Percentiles rank a stretch among this genome's conserved stretches.
These are phyloP conservation scores for Megalurothrips usitatus DNA, from an alignment of 2,888 invertebrate genomes.

Conservation along the genomic window DNA sequence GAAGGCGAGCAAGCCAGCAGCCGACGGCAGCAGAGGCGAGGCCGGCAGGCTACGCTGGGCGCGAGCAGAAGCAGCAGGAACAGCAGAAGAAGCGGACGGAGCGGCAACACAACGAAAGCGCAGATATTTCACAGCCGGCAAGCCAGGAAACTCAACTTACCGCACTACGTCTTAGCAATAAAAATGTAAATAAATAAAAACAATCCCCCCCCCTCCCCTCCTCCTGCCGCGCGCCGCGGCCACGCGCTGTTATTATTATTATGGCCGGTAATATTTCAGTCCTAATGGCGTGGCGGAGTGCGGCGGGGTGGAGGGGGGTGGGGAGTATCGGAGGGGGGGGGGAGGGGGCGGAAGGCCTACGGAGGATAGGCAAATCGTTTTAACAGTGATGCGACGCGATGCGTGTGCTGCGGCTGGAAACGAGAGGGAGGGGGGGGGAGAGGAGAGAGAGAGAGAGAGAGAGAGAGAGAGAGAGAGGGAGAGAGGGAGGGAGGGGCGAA, in stretches of 20 bases:
- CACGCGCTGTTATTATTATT: slow-evolving; percentile 16
- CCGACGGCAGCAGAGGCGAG: too few species aligned
- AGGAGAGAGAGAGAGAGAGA: not conserved
- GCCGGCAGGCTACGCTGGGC: too few species aligned
- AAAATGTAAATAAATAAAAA: slow-evolving; percentile 27
- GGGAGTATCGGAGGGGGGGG: not conserved
- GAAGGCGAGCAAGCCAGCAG: too few species aligned
- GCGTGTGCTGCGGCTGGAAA: not conserved
- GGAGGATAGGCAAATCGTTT: slow-evolving; percentile 1
- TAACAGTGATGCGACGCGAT: not conserved
- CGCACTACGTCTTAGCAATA: slow-evolving; percentile 15
- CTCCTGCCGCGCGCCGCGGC: not conserved
- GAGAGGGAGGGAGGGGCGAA: not conserved
- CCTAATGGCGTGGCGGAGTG: not conserved
- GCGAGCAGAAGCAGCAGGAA: not conserved
- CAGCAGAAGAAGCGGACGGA: not conserved
- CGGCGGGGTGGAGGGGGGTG: not conserved
- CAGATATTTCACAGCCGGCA: not conserved
- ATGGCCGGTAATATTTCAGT: slow-evolving; percentile 22
- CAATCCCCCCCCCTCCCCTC: not conserved
- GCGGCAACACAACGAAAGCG: not conserved
- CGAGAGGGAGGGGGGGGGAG: not conserved
- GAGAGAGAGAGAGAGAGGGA: not conserved
- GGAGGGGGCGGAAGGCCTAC: not conserved
- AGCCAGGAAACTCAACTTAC: slow-evolving; percentile 14